These are phyloP conservation scores for Meloe dianella DNA, from an alignment of 2,888 invertebrate genomes.

Conservation along the genomic window DNA sequence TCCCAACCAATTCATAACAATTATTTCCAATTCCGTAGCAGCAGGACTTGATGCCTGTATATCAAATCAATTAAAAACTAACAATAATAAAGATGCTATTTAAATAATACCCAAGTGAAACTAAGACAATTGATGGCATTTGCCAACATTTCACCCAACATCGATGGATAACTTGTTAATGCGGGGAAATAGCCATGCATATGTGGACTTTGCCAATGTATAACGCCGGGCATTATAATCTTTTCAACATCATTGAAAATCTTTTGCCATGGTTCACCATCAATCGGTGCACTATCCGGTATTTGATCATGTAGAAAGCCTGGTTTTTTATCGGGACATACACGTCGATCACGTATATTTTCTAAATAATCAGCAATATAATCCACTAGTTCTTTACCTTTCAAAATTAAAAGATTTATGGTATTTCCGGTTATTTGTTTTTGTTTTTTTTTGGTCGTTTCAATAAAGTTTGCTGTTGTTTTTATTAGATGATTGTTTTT, in stretches of 20 bases:
- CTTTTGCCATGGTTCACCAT: conserved; percentile 88
- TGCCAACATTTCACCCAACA: conserved; percentile 94
- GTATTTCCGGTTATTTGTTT: no score
- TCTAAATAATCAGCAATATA: conserved; percentile 97
- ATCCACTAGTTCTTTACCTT: conserved; percentile 96
- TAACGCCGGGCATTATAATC: conserved; percentile 97
- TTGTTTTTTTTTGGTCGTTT: not conserved
- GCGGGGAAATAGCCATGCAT: conserved; percentile 99
- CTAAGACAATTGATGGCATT: conserved; percentile 94
- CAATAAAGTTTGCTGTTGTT: no score
- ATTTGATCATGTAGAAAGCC: conserved; percentile 89
- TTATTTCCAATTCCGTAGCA: conserved; percentile 95
- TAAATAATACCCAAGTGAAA: conserved; percentile 88
- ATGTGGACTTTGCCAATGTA: conserved; percentile 96
- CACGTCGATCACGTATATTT: conserved; percentile 85
- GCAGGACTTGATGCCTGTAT: conserved; percentile 93
- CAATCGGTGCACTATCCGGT: conserved; percentile 84
- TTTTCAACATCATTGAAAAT: conserved; percentile 92
- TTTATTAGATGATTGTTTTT: not conserved
- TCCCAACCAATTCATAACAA: conserved; percentile 99
- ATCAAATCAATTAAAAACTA: not conserved
- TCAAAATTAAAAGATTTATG: not conserved
- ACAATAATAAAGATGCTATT: not conserved
- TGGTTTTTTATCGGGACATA: conserved; percentile 93
- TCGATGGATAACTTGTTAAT: conserved; percentile 89